Evolutionary conservation across 2,888 invertebrate species (phyloP).

Genomic region (Branchellion lobata): DNA sequence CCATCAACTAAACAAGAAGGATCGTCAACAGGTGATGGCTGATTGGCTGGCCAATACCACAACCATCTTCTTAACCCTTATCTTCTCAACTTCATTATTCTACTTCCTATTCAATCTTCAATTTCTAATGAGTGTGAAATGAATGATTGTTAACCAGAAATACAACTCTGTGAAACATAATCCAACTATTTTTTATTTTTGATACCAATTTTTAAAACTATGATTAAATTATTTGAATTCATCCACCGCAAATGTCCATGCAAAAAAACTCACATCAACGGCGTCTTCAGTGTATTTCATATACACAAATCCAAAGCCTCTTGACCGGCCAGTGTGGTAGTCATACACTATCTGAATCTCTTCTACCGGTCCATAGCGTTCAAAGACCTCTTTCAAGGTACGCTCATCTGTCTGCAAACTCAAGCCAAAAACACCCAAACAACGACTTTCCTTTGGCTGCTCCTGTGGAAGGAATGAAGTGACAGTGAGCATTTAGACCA

Average conservation of each 20-base stretch:
- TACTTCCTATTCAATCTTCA: conserved; percentile 10
- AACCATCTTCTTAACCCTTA: not conserved
- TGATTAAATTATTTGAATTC: too few species aligned
- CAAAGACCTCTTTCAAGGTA: conserved; percentile 86
- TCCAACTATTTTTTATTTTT: too few species aligned
- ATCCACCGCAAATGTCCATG: too few species aligned
- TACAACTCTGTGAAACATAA: too few species aligned
- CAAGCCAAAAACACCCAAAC: conserved; percentile 87
- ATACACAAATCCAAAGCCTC: conserved; percentile 96
- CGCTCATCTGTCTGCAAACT: conserved; percentile 88
- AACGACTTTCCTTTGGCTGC: conserved; percentile 82
- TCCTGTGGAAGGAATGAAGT: conserved; percentile 61
- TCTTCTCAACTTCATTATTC: conserved; percentile 4
- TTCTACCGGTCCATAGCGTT: conserved; percentile 86
- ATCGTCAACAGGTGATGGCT: not conserved
- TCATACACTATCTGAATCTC: conserved; percentile 90
- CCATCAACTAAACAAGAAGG: too few species aligned
- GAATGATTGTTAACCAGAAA: not conserved
- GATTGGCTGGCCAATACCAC: conserved; percentile 6
- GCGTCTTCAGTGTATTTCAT: conserved; percentile 84
- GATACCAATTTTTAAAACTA: too few species aligned
- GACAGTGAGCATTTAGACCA: too few species aligned
- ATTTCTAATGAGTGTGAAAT: conserved; percentile 3
- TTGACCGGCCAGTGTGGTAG: conserved; percentile 80
- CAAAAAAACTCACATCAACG: conserved; percentile 67